A percentile compares a stretch with the other conserved stretches of the same genome.
Conservation (phyloP, 1,140 invertebrate species). For the Orchestia grillus region DNA sequence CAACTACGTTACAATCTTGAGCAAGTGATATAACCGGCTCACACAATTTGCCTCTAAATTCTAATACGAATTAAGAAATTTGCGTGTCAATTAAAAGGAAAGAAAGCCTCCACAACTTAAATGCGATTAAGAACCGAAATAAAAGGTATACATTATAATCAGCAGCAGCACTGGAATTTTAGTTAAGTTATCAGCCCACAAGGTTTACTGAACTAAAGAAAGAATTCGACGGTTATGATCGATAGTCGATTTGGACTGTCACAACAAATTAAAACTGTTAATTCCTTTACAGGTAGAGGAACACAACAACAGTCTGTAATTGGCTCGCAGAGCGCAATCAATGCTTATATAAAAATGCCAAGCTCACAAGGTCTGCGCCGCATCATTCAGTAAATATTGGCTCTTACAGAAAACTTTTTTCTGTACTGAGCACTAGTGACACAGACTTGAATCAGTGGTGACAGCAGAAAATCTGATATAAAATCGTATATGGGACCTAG, state of each 20-base stretch:
- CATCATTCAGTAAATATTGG: not conserved
- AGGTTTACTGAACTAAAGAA: not conserved
- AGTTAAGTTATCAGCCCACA: not conserved
- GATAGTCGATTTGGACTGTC: not conserved
- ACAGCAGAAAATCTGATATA: not conserved
- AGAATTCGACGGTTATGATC: not conserved
- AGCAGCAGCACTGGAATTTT: not conserved
- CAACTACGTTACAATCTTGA: not conserved
- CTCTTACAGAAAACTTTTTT: not conserved
- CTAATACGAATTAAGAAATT: not conserved
- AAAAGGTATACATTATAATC: not conserved
- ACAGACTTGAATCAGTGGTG: not conserved
- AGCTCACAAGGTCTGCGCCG: not conserved
- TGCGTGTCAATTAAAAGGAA: not conserved
- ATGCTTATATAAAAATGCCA: not conserved
- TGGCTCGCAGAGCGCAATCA: not conserved
- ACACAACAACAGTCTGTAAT: not conserved
- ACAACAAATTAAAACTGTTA: no score
- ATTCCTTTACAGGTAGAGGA: not conserved
- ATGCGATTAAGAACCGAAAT: not conserved
- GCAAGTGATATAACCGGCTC: not conserved
- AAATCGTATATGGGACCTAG: not conserved
- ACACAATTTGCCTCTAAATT: not conserved
- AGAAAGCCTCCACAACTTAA: not conserved
- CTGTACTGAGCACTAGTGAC: not conserved